Evolutionary conservation across 2,888 invertebrate genomes (phyloP), one percentile per base, ranked within the genome.

Genomic region (Drosophila atripex): DNA sequence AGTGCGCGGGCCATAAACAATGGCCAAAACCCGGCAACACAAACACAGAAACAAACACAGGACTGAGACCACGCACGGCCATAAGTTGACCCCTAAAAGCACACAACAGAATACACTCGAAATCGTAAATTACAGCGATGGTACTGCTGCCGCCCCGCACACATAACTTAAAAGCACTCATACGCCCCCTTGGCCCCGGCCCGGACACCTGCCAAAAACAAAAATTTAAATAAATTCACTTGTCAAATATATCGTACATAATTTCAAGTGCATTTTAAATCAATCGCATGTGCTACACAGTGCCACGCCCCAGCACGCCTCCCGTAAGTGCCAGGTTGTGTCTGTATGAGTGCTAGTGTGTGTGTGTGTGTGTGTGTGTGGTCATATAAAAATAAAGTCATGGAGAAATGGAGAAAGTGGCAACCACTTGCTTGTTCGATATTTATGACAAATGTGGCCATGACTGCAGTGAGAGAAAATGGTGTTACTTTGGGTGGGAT

Each of bases 361-460:
- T n/a, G n/a, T n/a, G 58, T n/a, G 14, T 54, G 53, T 16, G n/a
- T 14, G 32, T 52, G 50, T 52, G 70, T n/a, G 50, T 30, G 53
- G 49, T 58, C 71, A 6, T 35, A 65, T 66, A 65, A 65, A 65
- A 65, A 47, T 39, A 41, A 21, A 66, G 64, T 32, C 25, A 38
- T 30, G n/a, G 11, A 39, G 25, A 16, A 28, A 11, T 9, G 2
- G 39, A 12, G 39, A 39, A 32, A 14, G 52, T 46, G 55, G 41
- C 45, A 61, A 35, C 59, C 59, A 58, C 64, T 71, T 75, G 75
- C 72, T 75, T 58, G 72, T 75, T 78, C 76, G 74, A 82, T 85
- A 80, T 88, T 86, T 86, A 86, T 84, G 82, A 82, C 80, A 86
- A 76, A 79, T 84, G 64, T 73, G 76, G 49, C 77, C 58, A 59